These are phyloP conservation scores for Smithornis capensis DNA, from an alignment of 2,113 vertebrate species.

Conservation along the genomic window DNA sequence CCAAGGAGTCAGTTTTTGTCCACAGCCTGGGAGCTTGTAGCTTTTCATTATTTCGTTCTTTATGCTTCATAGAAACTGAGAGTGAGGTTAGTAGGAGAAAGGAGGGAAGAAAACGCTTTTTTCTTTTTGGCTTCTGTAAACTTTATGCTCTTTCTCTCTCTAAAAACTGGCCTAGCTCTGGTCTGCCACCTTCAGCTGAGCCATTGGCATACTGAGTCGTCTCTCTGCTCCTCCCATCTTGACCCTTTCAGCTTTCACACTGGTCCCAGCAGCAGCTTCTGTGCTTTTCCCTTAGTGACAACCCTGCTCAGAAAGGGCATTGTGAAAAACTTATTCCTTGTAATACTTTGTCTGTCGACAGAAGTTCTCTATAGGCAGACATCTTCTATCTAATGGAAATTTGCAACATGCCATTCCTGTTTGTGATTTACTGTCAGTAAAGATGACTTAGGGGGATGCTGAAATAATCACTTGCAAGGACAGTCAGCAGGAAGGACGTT, in stretches of 20 bases:
- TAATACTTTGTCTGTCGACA: background rate
- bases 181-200: background rate
- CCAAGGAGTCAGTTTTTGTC: background rate
- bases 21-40: background rate
- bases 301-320: fast-evolving
- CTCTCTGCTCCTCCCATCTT: background rate
- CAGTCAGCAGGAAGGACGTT: background rate
- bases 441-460: background rate
- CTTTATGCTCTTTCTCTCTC: background rate
- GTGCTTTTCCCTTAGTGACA: background rate
- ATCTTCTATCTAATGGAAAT: background rate
- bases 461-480: background rate
- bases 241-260: background rate
- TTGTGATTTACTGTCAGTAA: background rate
- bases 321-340: background rate
- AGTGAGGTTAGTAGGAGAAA: background rate
- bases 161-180: background rate
- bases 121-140: background rate
- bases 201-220: background rate
- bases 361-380: background rate
- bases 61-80: background rate
- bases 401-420: background rate
- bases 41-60: background rate
- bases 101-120: background rate
- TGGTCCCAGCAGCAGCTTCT: background rate